Base-by-base conservation (phyloP, 2,113 vertebrate species). In the Trogon melanurus region DNA sequence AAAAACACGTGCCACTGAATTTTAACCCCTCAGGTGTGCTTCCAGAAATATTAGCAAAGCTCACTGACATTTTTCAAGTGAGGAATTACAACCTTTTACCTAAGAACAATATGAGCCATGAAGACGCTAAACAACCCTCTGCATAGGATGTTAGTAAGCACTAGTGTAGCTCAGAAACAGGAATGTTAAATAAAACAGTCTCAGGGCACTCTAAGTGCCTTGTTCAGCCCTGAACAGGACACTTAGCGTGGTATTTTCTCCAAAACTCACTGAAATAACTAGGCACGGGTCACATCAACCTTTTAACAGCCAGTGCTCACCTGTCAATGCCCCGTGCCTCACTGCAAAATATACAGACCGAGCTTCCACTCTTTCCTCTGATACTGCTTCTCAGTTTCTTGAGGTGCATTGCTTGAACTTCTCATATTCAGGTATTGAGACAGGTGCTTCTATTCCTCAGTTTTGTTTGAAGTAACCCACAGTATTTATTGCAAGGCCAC, bases 291-390 rank as follows among this genome's bases (percentile, higher is more conserved):
- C 47, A 69, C 54, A 84, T 9, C 13, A 54, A 16, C 13, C 19
- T 74, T n/a, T 54, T 10, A 27, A 41, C 11, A 45, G 45, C 17
- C 7, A 0, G 4, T 7, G 15, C 32, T 65, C 26, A 22, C 26
- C 26, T 51, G 53, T 2, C 45, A 51, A 15, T 0, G 0, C 41
- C 10, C 75, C 8, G 23, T 32, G 18, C 11, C 27, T 57, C 51
- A 27, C 30, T 54, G 51, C 26, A 80, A 73, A 78, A 6, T 2
- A 6, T 2, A 16, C 54, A 80, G 58, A 29, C 8, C 10, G 16
- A 73, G 36, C 21, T 38, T 50, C 23, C 45, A 36, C 13, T 5
- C 5, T 78, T 80, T 73, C 11, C 30, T 34, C 60, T 23, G 5
- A 69, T 10, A 20, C 29, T 73, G 32, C 11, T 65, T 5, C 57